Conservation (phyloP, 2,113 vertebrate species). For the Scomber scombrus region DNA sequence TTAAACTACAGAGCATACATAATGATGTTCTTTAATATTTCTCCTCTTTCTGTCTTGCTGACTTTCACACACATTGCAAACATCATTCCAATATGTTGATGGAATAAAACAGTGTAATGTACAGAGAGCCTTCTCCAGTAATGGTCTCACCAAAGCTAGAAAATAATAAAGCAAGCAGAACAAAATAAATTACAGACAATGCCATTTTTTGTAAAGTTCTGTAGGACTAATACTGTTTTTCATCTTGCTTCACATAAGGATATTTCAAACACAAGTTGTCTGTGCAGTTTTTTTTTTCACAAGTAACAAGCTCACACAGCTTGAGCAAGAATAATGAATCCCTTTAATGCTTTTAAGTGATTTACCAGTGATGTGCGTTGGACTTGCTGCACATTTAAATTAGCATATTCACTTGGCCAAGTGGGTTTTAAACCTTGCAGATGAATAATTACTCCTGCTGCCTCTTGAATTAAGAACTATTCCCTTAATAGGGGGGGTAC, state of each 20-base stretch:
- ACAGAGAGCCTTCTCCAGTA: too few relatives aligned
- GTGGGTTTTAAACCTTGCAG: neutral
- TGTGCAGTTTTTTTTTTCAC: neutral
- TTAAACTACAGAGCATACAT: too few relatives aligned
- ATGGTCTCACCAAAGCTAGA: too few relatives aligned
- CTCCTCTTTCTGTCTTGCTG: too few relatives aligned
- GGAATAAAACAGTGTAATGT: too few relatives aligned
- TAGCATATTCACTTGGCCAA: neutral
- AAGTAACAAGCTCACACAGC: neutral
- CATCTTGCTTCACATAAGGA: neutral
- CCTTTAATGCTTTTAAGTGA: conserved; percentile 1
- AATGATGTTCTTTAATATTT: too few relatives aligned
- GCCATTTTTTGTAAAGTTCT: neutral
- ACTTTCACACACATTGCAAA: too few relatives aligned
- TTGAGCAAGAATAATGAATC: neutral
- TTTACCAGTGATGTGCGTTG: neutral
- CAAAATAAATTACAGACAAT: too few relatives aligned
- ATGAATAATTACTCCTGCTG: neutral
- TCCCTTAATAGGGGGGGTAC: neutral
- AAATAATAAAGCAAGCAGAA: too few relatives aligned
- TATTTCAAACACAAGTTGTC: neutral
- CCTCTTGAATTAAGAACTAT: neutral
- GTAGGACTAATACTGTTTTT: neutral
- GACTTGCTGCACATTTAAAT: neutral
- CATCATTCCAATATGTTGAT: too few relatives aligned